Evolutionary conservation across 2,797 vertebrate species (phyloP), one percentile per base, ranked within the genome.

Genomic region (Morus bassanus): DNA sequence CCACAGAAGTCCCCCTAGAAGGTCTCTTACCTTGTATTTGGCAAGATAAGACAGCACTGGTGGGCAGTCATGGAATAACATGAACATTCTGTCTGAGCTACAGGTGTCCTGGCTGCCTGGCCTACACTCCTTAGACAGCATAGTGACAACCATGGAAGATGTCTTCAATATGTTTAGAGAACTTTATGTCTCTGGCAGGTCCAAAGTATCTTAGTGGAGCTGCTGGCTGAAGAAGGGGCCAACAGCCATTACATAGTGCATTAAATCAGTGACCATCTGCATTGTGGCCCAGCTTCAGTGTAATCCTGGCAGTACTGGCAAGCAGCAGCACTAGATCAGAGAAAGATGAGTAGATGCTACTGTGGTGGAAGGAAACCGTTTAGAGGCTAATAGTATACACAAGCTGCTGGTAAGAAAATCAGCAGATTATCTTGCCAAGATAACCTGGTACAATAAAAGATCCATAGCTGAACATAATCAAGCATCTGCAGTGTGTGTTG

Each of bases 391-490:
- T 13, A 76, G 54, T 39, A 59, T 27, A 48, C 51, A 39, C 33
- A 88, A 67, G 56, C 51, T 63, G 33, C 45, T 83, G 60, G 89
- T 72, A 85, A 83, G 78, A 70, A 65, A 46, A 91, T 19, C 22
- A 63, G 43, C 7, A 31, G 24, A 11, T 10, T 27, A 21, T 69
- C 81, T 76, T 85, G 74, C 87, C 87, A 73, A 69, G 28, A 39
- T 70, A 93, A 88, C 23, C 33, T 39, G 19, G 60, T 12, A 56
- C 24, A 30, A 22, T 43, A 64, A 77, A 79, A 85, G 35, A 74
- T 70, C 31, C 21, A 6, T 21, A 79, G 33, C n/a, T 83, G 64
- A 70, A 67, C 0, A 0, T 0, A 2, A 59, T 83, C 43, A 45
- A 63, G 15, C 46, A 67, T 56, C 35, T 85, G 46, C n/a, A 54